A percentile compares a stretch with the other conserved stretches of the same genome.
phyloP scores from a whole-genome alignment of 2,113 vertebrate species.

The Thryonomys swinderianus region DNA sequence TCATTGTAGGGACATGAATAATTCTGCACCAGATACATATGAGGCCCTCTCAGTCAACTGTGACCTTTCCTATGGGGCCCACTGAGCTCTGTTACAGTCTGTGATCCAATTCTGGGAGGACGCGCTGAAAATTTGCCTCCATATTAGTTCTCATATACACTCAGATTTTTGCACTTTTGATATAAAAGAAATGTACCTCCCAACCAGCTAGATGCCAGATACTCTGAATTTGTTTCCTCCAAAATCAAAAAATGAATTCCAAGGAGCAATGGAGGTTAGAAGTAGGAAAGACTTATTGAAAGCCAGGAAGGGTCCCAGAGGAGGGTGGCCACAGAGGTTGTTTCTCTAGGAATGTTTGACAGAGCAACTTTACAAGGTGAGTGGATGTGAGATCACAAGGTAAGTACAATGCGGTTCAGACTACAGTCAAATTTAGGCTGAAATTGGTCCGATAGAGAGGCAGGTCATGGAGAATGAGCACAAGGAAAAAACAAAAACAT shows the following conservation, averaged over 20 bases:
- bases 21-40: not conserved
- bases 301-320: not conserved
- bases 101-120: not conserved
- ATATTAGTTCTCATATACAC: not conserved
- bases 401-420: not conserved
- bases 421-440: not conserved
- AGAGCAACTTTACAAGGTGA: not conserved
- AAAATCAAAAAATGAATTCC: not conserved
- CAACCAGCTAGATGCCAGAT: not conserved
- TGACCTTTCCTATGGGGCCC: not conserved
- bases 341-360: not conserved
- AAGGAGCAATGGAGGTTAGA: not conserved
- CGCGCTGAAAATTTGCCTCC: not conserved
- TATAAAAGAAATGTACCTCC: not conserved
- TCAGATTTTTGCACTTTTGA: not conserved
- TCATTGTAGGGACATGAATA: not conserved
- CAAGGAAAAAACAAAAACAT: not conserved
- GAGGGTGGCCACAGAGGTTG: not conserved
- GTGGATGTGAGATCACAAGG: not conserved
- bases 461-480: not conserved
- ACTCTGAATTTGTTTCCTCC: not conserved
- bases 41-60: not conserved
- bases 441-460: not conserved
- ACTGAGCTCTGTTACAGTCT: not conserved
- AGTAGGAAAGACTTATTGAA: not conserved